A percentile compares a stretch with the other conserved stretches of the same genome.
These are phyloP conservation scores for Balanococcus diminutus DNA, from an alignment of 2,888 invertebrate genomes.

Conservation along the genomic window DNA sequence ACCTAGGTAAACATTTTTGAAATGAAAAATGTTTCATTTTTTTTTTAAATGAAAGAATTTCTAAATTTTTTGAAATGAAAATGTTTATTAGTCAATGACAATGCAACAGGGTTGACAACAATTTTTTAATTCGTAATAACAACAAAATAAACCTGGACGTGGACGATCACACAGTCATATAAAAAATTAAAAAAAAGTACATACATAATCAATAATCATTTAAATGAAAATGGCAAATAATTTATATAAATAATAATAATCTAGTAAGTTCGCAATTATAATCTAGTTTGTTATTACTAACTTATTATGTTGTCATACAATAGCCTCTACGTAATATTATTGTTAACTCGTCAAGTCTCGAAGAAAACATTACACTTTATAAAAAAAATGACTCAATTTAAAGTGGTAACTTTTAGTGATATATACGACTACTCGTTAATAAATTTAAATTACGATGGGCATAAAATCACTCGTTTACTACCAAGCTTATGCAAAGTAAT, in stretches of 20 bases:
- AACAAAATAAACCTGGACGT: background rate
- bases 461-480: background rate
- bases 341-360: background rate
- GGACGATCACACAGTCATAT: background rate
- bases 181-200: background rate
- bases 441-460: background rate
- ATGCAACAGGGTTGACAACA: too few species aligned
- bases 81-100: too few species aligned
- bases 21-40: too few species aligned
- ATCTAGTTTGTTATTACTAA: background rate
- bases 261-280: background rate
- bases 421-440: background rate
- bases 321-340: background rate
- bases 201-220: background rate
- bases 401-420: constrained; percentile 7
- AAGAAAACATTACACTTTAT: background rate
- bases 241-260: background rate
- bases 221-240: background rate
- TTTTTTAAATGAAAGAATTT: too few species aligned
- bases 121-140: background rate
- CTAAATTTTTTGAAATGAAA: too few species aligned
- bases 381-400: background rate
- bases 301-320: background rate
- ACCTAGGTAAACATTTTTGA: too few species aligned
- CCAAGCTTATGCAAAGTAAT: background rate